Evolutionary conservation across 2,888 invertebrate species (phyloP), one percentile per base, ranked within the genome.

Genomic region (Phortica magna): DNA sequence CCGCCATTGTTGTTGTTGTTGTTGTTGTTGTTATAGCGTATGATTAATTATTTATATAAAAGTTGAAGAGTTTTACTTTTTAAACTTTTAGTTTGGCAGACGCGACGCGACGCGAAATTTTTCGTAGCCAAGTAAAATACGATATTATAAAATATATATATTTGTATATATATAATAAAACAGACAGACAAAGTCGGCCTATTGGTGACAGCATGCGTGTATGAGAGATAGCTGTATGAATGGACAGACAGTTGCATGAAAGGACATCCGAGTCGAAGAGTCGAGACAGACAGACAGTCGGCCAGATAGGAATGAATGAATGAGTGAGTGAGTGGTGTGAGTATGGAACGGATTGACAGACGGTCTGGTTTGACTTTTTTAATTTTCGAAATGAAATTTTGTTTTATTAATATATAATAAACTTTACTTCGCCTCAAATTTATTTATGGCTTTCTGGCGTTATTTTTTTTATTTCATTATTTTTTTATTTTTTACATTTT

Each of bases 1-100:
- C 19, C 3, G 22, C 19, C 19, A n/a, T 61, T 61, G 7, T 61
- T 61, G 22, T 73, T 48, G 59, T 12, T 73, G 17, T 73, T 73
- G 61, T n/a, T 61, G 59, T 59, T 57, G 39, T 59, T 70, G 19
- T 22, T 59, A 57, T 42, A 57, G 42, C 42, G 75, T 68, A 43
- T 64, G 55, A 43, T 75, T 41, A 75, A 68, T 67, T 75, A 68
- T 59, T 68, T 68, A 75, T 59, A 75, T 42, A 68, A 41, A 68
- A 59, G 59, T 75, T 75, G 57, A 57, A 43, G 42, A 75, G 43
- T 55, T 53, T 68, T 68, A 59, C 22, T 55, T 61, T 61, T 73
- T 42, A 2, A 71, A 42, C 19, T 48, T 48, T 70, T 41, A 48
- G 31, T 43, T 64, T 41, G 61, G 17, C 61, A 43, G 31, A 48